Evolutionary conservation across 23 tunicate genomes (phyloP).

Genomic region (Trididemnum clinides): DNA sequence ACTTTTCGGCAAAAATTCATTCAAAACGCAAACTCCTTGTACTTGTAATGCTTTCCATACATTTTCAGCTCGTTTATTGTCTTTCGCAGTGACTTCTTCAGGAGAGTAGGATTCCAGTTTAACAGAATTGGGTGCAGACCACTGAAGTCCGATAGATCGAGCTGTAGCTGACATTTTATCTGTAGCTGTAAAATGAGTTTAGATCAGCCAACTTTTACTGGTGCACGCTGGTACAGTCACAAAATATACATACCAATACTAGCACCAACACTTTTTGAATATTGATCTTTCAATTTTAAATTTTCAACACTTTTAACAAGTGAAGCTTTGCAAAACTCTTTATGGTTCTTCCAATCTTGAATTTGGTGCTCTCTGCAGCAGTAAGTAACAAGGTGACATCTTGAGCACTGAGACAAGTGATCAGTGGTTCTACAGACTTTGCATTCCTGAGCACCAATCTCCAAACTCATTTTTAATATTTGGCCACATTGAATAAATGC

Average conservation of each 20-base stretch:
- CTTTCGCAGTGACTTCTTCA: conserved; percentile 26
- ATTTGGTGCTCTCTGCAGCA: conserved; percentile 76
- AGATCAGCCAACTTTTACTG: too few species aligned
- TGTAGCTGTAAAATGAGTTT: too few species aligned
- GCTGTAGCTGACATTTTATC: too few species aligned
- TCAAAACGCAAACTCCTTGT: conserved; percentile 36
- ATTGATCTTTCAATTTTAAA: not conserved
- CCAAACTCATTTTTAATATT: too few species aligned
- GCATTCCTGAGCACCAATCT: conserved; percentile 17
- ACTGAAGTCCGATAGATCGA: too few species aligned
- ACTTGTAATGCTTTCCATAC: conserved; percentile 34
- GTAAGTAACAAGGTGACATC: conserved; percentile 38
- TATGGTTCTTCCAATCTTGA: conserved; percentile 75
- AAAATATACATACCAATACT: too few species aligned
- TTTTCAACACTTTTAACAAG: not conserved
- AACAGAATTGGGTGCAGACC: conserved; percentile 55
- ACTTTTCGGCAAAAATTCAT: conserved; percentile 37
- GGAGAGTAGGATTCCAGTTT: conserved; percentile 20
- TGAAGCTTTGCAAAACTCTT: conserved; percentile 36
- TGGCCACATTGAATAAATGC: too few species aligned
- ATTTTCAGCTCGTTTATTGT: not conserved
- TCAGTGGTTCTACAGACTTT: conserved; percentile 34
- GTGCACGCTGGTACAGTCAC: too few species aligned
- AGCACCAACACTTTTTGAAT: too few species aligned
- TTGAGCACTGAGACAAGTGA: conserved; percentile 27